Conservation (phyloP, 2,113 vertebrate species). For the Marmota flaviventris region DNA sequence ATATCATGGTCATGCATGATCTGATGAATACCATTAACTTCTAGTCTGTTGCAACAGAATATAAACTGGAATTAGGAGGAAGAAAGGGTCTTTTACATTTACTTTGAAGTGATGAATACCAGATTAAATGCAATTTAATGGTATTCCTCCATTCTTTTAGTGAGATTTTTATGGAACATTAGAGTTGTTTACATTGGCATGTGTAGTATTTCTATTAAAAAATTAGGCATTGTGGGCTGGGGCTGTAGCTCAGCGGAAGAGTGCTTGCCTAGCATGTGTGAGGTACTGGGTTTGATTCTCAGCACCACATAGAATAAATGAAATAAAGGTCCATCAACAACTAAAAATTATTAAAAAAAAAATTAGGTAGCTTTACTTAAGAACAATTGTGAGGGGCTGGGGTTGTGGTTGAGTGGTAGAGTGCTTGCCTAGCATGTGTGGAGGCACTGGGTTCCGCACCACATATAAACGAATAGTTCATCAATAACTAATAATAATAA, state of each 20-base stretch:
- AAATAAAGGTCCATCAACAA: no score
- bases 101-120: slow-evolving; percentile 34
- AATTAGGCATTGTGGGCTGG: neutral
- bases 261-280: no score
- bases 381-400: neutral
- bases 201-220: slow-evolving; percentile 36
- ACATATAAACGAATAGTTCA: no score
- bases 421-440: no score
- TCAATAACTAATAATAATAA: no score
- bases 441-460: no score
- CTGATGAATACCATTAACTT: neutral
- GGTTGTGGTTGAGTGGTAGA: no score
- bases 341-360: no score
- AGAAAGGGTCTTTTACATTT: neutral
- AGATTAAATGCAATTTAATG: slow-evolving; percentile 41
- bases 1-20: neutral
- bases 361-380: neutral
- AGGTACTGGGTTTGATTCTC: no score
- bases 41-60: neutral
- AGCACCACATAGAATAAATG: no score
- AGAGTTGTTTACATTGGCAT: slow-evolving; percentile 53
- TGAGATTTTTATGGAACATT: slow-evolving; percentile 52
- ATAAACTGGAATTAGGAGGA: neutral
- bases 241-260: no score
- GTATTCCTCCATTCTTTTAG: slow-evolving; percentile 30